phyloP scores from a whole-genome alignment of 2,113 vertebrate genomes.

The Ictidomys tridecemlineatus region DNA sequence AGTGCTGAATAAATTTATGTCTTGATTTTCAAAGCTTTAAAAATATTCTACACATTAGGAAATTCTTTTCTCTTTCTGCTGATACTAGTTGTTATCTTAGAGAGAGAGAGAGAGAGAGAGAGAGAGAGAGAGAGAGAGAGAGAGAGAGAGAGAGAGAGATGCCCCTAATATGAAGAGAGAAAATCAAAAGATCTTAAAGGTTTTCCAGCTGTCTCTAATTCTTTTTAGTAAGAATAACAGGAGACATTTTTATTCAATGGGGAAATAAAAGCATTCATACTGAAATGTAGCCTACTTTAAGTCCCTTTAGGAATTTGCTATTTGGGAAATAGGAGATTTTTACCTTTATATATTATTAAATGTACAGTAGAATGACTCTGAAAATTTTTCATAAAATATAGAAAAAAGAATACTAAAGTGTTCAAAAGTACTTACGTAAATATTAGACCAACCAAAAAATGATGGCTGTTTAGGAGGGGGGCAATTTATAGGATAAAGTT shows the following conservation, averaged over 20 bases:
- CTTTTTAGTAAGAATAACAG: slow-evolving; percentile 27
- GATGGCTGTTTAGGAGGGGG: neutral
- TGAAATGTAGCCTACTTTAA: neutral
- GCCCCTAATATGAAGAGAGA: neutral
- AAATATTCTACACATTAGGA: slow-evolving; percentile 42
- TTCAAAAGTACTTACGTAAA: neutral
- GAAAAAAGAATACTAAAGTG: neutral
- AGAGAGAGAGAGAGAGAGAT: too few relatives aligned
- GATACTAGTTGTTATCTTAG: neutral
- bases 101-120: neutral
- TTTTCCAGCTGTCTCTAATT: slow-evolving; percentile 28
- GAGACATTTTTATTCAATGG: neutral
- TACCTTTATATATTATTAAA: neutral
- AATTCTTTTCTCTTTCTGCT: slow-evolving; percentile 34
- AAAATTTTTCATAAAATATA: slow-evolving; percentile 18
- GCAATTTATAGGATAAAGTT: slow-evolving; percentile 5
- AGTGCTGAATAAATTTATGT: slow-evolving; percentile 33
- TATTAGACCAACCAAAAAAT: slow-evolving; percentile 39
- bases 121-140: neutral
- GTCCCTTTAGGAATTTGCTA: neutral
- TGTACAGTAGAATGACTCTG: slow-evolving; percentile 7
- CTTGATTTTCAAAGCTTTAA: slow-evolving; percentile 40
- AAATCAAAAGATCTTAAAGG: slow-evolving; percentile 11
- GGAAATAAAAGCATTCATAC: slow-evolving; percentile 4
- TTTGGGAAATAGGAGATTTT: neutral